Evolutionary conservation across 2,113 vertebrate species (phyloP).

Genomic region (Micronycteris hirsuta): DNA sequence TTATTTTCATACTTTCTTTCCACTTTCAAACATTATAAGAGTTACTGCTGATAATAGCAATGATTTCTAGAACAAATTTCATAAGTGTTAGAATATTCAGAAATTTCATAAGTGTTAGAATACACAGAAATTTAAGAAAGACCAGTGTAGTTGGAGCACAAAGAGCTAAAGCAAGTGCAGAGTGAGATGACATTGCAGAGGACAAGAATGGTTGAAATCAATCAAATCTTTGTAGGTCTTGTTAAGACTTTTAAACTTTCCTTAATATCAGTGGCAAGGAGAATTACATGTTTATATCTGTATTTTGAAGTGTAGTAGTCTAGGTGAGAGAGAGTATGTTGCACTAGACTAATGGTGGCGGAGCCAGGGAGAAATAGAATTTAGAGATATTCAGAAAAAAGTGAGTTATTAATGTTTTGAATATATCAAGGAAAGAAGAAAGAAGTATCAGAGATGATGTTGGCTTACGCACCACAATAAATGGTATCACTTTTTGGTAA

Average conservation of each 20-base stretch:
- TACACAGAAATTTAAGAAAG: not conserved
- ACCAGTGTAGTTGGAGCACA: not conserved
- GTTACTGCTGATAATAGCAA: not conserved
- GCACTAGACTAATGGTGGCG: not conserved
- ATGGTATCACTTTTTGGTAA: not conserved
- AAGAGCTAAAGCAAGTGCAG: not conserved
- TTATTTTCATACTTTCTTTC: not conserved
- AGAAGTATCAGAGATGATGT: not conserved
- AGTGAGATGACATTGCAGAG: not conserved
- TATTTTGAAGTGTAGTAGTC: slow-evolving; percentile 19
- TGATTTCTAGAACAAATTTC: slow-evolving; percentile 11
- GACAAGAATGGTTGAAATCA: not conserved
- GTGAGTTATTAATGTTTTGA: not conserved
- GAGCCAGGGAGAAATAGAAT: not conserved
- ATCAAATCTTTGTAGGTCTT: not conserved
- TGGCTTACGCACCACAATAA: not conserved
- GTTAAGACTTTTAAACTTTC: slow-evolving; percentile 7
- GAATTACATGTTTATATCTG: not conserved
- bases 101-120: not conserved
- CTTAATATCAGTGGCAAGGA: not conserved
- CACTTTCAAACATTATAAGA: not conserved
- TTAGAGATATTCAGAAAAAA: not conserved
- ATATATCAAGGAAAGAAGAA: not conserved
- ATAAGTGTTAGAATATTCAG: not conserved
- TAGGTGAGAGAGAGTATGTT: not conserved